Evolutionary conservation across 2,797 vertebrate species (phyloP).

Genomic region (Sebastes diploproa): DNA sequence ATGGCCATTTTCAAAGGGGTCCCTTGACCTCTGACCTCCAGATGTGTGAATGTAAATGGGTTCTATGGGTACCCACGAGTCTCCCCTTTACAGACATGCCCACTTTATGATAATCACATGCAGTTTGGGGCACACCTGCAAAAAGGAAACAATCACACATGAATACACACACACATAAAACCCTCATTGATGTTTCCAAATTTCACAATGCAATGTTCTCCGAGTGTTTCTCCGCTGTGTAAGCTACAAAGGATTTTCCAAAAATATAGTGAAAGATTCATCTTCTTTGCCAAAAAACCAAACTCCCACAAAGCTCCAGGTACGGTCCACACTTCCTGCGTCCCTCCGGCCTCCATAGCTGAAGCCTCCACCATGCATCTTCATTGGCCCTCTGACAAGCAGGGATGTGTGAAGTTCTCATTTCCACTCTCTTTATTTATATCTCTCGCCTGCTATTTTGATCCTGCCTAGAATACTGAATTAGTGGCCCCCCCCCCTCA

Average conservation of each 20-base stretch:
- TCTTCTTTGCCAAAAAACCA: constrained; percentile 10
- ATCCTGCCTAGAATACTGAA: constrained; percentile 91
- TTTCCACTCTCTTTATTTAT: constrained; percentile 91
- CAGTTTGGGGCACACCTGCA: too few species aligned
- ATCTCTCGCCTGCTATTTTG: constrained; percentile 89
- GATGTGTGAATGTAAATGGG: too few species aligned
- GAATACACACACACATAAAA: too few species aligned
- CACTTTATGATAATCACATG: too few species aligned
- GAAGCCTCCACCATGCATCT: constrained; percentile 83
- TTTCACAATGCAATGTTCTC: constrained; percentile 1
- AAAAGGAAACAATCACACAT: too few species aligned
- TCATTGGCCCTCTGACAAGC: constrained; percentile 88
- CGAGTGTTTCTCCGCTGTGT: not conserved
- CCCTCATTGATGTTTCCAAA: not conserved
- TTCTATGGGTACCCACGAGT: too few species aligned
- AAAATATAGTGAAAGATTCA: constrained; percentile 4
- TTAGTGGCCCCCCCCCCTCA: constrained; percentile 74
- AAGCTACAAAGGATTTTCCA: constrained; percentile 6
- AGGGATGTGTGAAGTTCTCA: constrained; percentile 88
- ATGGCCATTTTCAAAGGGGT: too few species aligned
- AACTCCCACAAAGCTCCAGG: constrained; percentile 14
- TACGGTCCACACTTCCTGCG: constrained; percentile 56
- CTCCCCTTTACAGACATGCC: too few species aligned
- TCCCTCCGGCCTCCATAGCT: constrained; percentile 76
- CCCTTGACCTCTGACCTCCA: too few species aligned